Conservation (phyloP, 2,113 vertebrate species). For the Chrysemys picta region DNA sequence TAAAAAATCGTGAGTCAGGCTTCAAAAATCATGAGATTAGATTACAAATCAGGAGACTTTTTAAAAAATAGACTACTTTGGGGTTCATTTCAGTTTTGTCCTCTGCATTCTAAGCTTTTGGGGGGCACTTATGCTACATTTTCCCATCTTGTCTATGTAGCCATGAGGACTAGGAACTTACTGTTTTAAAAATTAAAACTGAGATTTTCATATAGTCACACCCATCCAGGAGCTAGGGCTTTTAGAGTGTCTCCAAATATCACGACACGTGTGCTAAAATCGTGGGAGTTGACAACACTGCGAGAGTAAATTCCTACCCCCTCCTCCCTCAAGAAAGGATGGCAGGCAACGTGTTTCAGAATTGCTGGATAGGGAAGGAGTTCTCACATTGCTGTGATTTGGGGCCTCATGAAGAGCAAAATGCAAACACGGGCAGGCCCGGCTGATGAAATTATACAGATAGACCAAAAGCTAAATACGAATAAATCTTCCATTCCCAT, state of each 20-base stretch:
- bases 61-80: not conserved
- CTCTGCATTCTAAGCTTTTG: not conserved
- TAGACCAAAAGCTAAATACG: constrained; percentile 12
- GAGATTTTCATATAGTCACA: not conserved
- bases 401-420: not conserved
- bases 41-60: not conserved
- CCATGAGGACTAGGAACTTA: not conserved
- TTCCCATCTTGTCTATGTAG: not conserved
- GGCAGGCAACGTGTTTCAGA: not conserved
- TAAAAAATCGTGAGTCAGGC: not conserved
- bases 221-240: not conserved
- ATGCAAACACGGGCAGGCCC: fast-evolving
- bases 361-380: not conserved
- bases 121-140: fast-evolving
- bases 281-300: not conserved
- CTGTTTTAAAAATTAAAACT: not conserved
- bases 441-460: not conserved
- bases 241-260: not conserved
- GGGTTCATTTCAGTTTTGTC: not conserved
- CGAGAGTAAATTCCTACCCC: not conserved
- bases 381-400: not conserved
- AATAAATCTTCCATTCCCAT: not conserved
- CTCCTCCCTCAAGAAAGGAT: not conserved
- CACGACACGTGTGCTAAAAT: not conserved
- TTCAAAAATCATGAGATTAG: not conserved